Evolutionary conservation across 2,113 vertebrate species (phyloP).

Genomic region (Rhineura floridana): DNA sequence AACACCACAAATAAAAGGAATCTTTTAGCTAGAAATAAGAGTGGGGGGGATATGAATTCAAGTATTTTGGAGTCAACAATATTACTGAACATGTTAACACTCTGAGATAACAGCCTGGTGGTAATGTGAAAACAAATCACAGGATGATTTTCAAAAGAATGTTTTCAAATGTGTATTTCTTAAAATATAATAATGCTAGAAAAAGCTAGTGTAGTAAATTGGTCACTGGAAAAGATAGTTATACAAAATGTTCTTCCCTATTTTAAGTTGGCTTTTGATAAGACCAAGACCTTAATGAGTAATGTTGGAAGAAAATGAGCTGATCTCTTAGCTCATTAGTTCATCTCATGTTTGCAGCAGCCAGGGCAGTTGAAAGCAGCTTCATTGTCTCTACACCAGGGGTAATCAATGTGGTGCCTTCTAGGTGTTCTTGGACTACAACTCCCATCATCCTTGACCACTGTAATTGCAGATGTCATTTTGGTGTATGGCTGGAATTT

Average conservation of each 20-base stretch:
- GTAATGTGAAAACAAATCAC: slow-evolving; percentile 18
- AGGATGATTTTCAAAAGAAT: neutral
- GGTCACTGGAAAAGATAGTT: neutral
- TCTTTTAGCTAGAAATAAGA: neutral
- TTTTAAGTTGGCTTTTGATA: neutral
- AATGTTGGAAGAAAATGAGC: neutral
- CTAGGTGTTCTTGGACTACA: too few relatives aligned
- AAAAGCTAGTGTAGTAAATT: neutral
- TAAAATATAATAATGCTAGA: neutral
- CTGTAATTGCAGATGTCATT: too few relatives aligned
- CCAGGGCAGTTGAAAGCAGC: neutral
- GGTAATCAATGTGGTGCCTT: neutral
- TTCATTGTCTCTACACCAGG: neutral
- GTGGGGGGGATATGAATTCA: slow-evolving; percentile 10
- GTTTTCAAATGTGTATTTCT: neutral
- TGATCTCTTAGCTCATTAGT: neutral
- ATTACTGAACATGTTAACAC: slow-evolving; percentile 32
- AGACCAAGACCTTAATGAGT: neutral
- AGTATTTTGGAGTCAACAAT: slow-evolving; percentile 8
- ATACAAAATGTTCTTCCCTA: neutral
- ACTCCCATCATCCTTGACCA: too few relatives aligned
- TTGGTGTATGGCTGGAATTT: too few relatives aligned
- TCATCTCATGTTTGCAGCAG: neutral
- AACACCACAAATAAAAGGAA: slow-evolving; percentile 20
- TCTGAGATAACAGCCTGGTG: slow-evolving; percentile 4